Evolutionary conservation across 2,113 vertebrate genomes (phyloP).

Genomic region (Ovis aries): DNA sequence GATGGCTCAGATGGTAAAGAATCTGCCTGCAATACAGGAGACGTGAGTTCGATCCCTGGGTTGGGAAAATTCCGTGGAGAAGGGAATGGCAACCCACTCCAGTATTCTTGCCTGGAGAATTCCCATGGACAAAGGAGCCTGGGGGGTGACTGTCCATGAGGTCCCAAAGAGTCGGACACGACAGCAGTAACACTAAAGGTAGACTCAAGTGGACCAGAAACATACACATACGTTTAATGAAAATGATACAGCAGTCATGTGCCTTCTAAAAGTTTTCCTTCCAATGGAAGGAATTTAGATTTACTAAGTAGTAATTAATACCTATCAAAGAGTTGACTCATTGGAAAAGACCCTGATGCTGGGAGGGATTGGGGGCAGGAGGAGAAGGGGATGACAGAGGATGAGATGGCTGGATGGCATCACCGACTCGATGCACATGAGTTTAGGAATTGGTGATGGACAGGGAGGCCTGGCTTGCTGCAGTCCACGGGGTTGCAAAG

Average conservation of each 20-base stretch:
- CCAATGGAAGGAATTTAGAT: background rate
- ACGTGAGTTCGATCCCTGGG: background rate
- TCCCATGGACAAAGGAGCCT: background rate
- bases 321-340: no score
- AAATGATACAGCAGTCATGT: background rate
- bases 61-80: background rate
- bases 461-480: background rate
- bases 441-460: no score
- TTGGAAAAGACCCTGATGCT: no score
- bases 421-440: no score
- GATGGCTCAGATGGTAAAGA: background rate
- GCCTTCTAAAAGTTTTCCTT: background rate
- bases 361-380: no score
- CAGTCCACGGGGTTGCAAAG: background rate
- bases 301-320: background rate
- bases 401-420: no score
- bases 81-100: background rate
- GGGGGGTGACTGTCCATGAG: background rate
- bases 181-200: background rate
- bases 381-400: no score
- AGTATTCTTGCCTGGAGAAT: background rate
- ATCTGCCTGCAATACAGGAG: background rate
- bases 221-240: background rate
- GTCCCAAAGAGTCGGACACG: accelerated
- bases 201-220: background rate